These are phyloP conservation scores for Matsumyia berberina DNA, from an alignment of 2,888 invertebrate species.

Conservation along the genomic window DNA sequence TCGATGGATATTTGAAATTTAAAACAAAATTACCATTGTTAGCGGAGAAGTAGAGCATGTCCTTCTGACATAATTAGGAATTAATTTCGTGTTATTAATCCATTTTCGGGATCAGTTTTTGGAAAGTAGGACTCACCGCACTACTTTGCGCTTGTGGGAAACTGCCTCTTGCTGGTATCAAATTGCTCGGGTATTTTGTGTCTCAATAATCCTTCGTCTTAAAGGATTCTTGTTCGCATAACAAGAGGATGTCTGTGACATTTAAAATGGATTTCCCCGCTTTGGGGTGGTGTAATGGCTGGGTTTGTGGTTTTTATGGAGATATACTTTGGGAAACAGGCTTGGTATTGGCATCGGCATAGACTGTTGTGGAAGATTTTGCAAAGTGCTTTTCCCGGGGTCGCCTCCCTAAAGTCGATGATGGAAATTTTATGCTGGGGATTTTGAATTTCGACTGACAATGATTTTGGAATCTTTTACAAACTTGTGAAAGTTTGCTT, in stretches of 20 bases:
- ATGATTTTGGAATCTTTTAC: not conserved
- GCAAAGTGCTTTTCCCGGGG: slow-evolving; percentile 1
- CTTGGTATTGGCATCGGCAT: not conserved
- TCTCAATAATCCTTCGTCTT: slow-evolving; percentile 44
- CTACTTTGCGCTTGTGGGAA: slow-evolving; percentile 18
- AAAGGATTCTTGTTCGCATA: slow-evolving; percentile 44
- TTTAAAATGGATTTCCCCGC: slow-evolving; percentile 24
- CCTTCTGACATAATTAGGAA: slow-evolving; percentile 50
- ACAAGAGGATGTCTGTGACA: slow-evolving; percentile 40
- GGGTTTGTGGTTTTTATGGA: slow-evolving; percentile 32
- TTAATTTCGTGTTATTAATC: slow-evolving; percentile 56
- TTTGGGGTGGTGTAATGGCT: slow-evolving; percentile 1
- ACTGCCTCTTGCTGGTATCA: slow-evolving; percentile 19
- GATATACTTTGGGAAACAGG: slow-evolving; percentile 32
- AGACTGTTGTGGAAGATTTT: slow-evolving; percentile 9
- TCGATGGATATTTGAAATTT: slow-evolving; percentile 38
- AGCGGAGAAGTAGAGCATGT: slow-evolving; percentile 29
- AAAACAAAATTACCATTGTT: slow-evolving; percentile 48
- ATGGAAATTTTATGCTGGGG: not conserved
- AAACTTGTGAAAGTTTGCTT: not conserved
- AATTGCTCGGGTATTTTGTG: slow-evolving; percentile 38
- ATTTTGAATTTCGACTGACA: slow-evolving; percentile 15
- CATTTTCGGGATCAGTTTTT: slow-evolving; percentile 53
- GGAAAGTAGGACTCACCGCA: slow-evolving; percentile 28
- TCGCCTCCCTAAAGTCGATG: not conserved